Evolutionary conservation across 1,140 invertebrate genomes (phyloP), one percentile per base, ranked within the genome.

Genomic region (Latrodectus geometricus): DNA sequence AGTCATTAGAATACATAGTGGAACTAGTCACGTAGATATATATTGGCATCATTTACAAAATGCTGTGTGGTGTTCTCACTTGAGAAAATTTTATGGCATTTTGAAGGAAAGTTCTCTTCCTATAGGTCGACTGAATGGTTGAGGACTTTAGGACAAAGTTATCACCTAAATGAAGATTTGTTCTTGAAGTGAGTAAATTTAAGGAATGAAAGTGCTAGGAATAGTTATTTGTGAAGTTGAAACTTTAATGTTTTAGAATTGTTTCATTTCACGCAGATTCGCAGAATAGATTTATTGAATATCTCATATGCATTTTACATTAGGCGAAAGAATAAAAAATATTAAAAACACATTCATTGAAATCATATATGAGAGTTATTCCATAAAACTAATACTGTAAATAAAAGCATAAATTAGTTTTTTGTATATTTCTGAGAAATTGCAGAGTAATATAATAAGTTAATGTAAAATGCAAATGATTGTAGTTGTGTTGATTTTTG

Each of bases 131-230:
- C 81, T 83, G 81, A 83, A 83, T 83, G 81, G 54, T 49, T 66
- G 23, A 61, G 72, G 72, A 35, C 56, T 72, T 54, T 66, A 48
- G 81, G 75, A 75, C 54, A 68, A 56, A 20, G n/a, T 83, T 83
- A 11, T 75, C 81, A 83, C 61, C 81, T 83, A 83, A 83, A 83
- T 83, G 81, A 83, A 75, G 81, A 83, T 74, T 83, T 65, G 70
- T 61, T 83, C 81, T 72, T 68, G 81, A 75, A 83, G 81, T 83
- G 72, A 83, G 81, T 83, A 75, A n/a, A 3, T n/a, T 17, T 61
- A 17, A 61, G 17, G 54, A 14, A 17, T 61, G 54, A 11, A 11
- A 61, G 54, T 17, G 17, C 54, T 14, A 61, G 17, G 11, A 61
- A 61, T 61, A 61, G 11, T 14, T 61, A 61, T 61, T 14, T 61